Conservation (phyloP, 1,140 invertebrate genomes). For the Bombyx mori region DNA sequence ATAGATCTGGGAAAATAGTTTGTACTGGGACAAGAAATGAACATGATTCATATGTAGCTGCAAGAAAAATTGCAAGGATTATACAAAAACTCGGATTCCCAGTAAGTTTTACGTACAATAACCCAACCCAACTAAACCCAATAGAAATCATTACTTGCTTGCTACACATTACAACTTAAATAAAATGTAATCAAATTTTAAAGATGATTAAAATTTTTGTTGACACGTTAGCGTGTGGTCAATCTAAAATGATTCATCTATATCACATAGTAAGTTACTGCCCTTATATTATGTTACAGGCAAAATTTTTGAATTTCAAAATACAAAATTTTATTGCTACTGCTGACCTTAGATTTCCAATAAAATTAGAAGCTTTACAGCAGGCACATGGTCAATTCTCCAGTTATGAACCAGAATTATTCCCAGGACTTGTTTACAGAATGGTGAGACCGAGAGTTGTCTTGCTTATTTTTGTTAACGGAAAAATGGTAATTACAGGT, state of each 20-base stretch:
- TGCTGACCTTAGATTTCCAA: slow-evolving; percentile 97
- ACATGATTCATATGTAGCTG: slow-evolving; percentile 91
- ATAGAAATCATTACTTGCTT: not conserved
- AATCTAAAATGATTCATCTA: slow-evolving; percentile 4
- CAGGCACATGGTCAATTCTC: slow-evolving; percentile 96
- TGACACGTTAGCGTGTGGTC: not conserved
- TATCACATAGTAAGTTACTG: slow-evolving; percentile 1
- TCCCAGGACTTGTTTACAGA: slow-evolving; percentile 97
- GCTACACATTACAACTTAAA: not conserved
- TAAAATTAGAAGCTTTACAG: slow-evolving; percentile 95
- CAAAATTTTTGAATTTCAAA: slow-evolving; percentile 97
- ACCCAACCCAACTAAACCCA: not conserved
- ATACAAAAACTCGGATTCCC: slow-evolving; percentile 97
- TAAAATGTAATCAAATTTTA: not conserved
- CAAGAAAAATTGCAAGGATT: slow-evolving; percentile 97
- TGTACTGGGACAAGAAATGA: slow-evolving; percentile 98
- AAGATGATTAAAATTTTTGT: not conserved
- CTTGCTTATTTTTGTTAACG: slow-evolving; percentile 97
- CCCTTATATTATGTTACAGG: slow-evolving; percentile 67
- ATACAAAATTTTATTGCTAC: slow-evolving; percentile 99
- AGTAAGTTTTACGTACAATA: slow-evolving; percentile 70
- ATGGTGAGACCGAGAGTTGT: slow-evolving; percentile 98
- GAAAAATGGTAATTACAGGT: slow-evolving; percentile 97
- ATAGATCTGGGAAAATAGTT: slow-evolving; percentile 97
- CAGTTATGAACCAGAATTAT: slow-evolving; percentile 92